Conservation (phyloP, 1,140 invertebrate species). For the Brachionus plicatilis region DNA sequence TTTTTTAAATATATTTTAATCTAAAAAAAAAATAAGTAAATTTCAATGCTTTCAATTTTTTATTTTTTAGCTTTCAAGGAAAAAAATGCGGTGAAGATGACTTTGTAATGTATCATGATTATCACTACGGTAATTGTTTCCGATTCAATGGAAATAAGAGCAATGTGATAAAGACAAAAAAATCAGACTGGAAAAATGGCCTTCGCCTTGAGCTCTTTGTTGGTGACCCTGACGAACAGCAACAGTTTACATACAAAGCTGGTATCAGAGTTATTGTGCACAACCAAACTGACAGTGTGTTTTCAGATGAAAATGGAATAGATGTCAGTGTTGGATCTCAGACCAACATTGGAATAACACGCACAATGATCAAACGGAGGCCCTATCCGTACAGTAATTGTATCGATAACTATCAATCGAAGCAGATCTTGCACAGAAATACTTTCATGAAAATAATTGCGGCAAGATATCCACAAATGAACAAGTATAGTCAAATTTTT, state of each 20-base stretch:
- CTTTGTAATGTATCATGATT: conserved; percentile 13
- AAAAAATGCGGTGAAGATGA: conserved; percentile 18
- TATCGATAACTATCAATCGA: not conserved
- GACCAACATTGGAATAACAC: not conserved
- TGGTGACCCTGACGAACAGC: not conserved
- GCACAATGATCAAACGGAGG: not conserved
- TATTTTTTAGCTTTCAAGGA: conserved; percentile 8
- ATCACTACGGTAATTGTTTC: conserved; percentile 40
- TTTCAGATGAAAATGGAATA: not conserved
- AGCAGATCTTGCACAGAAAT: not conserved
- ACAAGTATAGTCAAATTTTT: not conserved
- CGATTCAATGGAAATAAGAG: conserved; percentile 41
- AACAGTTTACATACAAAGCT: not conserved
- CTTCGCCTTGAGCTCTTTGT: not conserved
- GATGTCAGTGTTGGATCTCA: not conserved
- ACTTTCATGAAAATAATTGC: not conserved
- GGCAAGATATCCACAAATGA: not conserved
- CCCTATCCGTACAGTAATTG: conserved; percentile 25
- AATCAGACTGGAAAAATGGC: conserved; percentile 2
- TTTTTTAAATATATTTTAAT: not conserved
- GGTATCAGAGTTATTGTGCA: conserved; percentile 10
- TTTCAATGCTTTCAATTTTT: too few species aligned
- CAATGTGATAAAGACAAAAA: not conserved
- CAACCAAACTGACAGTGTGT: not conserved
- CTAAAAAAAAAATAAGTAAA: too few species aligned